These are phyloP conservation scores for Orchesella flavescens DNA, from an alignment of 2,888 invertebrate genomes.

Conservation along the genomic window DNA sequence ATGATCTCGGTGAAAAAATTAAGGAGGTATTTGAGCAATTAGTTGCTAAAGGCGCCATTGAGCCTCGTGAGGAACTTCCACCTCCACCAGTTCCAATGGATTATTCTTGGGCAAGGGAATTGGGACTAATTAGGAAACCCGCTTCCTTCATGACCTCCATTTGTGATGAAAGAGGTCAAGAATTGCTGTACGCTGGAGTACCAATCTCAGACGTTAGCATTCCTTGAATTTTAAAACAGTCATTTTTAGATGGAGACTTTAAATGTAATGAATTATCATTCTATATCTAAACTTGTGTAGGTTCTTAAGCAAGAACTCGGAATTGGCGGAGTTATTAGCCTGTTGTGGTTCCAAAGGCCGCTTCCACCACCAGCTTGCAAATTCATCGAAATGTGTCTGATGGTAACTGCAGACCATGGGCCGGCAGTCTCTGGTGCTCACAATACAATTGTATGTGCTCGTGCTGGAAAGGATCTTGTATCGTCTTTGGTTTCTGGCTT, in stretches of 20 bases:
- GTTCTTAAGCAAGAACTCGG: conserved; percentile 96
- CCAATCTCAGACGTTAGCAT: conserved; percentile 78
- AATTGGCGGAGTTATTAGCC: conserved; percentile 96
- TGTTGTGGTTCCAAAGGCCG: conserved; percentile 98
- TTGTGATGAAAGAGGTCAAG: conserved; percentile 98
- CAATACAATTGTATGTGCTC: conserved; percentile 97
- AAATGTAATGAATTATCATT: conserved; percentile 6
- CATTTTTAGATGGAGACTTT: not conserved
- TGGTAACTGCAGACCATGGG: conserved; percentile 99
- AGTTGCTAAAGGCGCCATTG: conserved; percentile 87
- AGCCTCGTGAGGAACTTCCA: conserved; percentile 91
- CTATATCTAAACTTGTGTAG: conserved; percentile 68
- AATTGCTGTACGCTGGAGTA: conserved; percentile 96
- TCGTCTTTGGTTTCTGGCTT: conserved; percentile 96
- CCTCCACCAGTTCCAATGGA: conserved; percentile 99
- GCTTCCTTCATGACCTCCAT: conserved; percentile 99
- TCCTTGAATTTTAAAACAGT: conserved; percentile 8
- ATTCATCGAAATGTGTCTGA: conserved; percentile 98
- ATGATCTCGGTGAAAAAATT: conserved; percentile 88
- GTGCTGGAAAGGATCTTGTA: conserved; percentile 97
- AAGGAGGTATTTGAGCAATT: conserved; percentile 80
- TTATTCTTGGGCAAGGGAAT: conserved; percentile 97
- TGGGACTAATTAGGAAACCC: conserved; percentile 97
- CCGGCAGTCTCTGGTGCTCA: conserved; percentile 99
- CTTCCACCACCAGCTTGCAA: conserved; percentile 94